Base-by-base conservation (phyloP, 2,113 vertebrate genomes). In the Apodemus speciosus region DNA sequence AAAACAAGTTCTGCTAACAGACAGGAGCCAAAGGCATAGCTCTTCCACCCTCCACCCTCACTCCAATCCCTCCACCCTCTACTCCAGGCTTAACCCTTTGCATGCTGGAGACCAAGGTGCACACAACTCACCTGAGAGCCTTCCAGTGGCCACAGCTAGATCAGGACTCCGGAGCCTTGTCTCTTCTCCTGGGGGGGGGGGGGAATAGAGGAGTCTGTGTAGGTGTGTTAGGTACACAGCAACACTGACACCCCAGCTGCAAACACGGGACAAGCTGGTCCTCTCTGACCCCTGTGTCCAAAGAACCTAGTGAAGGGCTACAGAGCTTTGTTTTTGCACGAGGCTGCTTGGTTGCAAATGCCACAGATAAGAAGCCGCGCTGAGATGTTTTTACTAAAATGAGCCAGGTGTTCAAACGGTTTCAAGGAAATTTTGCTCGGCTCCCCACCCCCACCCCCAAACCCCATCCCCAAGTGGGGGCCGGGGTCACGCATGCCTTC, bases 371-470 rank as follows among this genome's bases (percentile, higher is more conserved):
- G 93, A 75, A 58, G 1, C 35, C 0, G 21, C 3, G 2, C 0
- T 18, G 27, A 27, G 32, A 69, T 51, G 32, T 56, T 80, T 94
- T 68, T 20, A 56, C 56, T 56, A 25, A 32, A 62, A 62, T 35
- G 2, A 88, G 43, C 93, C 94, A 94, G 91, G 43, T 91, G 95
- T 79, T 49, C 68, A 23, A 73, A 66, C 91, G 64, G 77, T 77
- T 92, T 68, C 86, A 38, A 90, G 77, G 72, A 53, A 84, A 79
- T 30, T 38, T 46, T 72, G 91, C n/a, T 10, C 7, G 75, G 10
- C 21, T 25, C 32, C 73, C 4, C 43, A 6, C 43, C 43, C 43
- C 43, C 43, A 3, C 43, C 43, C 43, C 43, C 3, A 6, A 46
- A 46, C 3, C 43, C 43, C 43, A 3, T 3, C 43, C 43, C 43